Conservation (phyloP, 2,888 invertebrate species). For the Apodemia duryi region DNA sequence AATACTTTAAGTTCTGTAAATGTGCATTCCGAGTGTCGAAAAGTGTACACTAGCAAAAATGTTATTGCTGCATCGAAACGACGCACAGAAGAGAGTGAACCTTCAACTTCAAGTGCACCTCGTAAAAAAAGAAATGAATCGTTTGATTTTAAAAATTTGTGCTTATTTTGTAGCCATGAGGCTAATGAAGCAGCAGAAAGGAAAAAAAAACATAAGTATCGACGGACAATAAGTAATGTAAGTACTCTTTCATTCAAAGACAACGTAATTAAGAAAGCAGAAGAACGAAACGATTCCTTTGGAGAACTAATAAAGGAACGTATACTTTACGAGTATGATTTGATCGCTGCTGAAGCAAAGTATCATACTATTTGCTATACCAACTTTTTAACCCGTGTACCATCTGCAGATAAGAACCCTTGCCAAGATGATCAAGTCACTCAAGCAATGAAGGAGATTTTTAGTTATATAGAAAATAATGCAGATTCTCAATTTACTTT, state of each 20-base stretch:
- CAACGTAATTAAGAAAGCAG: slow-evolving; percentile 10
- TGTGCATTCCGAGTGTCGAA: slow-evolving; percentile 23
- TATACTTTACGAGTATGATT: slow-evolving; percentile 38
- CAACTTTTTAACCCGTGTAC: slow-evolving; percentile 39
- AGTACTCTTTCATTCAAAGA: slow-evolving; percentile 34
- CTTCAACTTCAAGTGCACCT: slow-evolving; percentile 34
- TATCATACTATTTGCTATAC: slow-evolving; percentile 46
- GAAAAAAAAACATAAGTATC: slow-evolving; percentile 38
- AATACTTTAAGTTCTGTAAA: slow-evolving; percentile 36
- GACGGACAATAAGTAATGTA: slow-evolving; percentile 40
- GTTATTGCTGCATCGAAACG: too few species aligned
- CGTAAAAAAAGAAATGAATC: slow-evolving; percentile 35
- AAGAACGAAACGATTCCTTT: not conserved
- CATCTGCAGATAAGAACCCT: slow-evolving; percentile 39
- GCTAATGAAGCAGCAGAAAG: slow-evolving; percentile 42
- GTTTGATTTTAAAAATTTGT: slow-evolving; percentile 39
- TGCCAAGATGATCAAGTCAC: slow-evolving; percentile 45
- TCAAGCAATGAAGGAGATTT: slow-evolving; percentile 47
- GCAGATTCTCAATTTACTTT: slow-evolving; percentile 49
- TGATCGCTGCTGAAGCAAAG: slow-evolving; percentile 43
- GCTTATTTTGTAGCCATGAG: slow-evolving; percentile 47
- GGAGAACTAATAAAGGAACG: slow-evolving; percentile 20
- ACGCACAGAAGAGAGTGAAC: slow-evolving; percentile 14
- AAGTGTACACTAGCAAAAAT: too few species aligned
- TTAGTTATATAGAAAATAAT: slow-evolving; percentile 46